Conservation (phyloP, 2,888 invertebrate species). For the Tetramorium bicarinatum region DNA sequence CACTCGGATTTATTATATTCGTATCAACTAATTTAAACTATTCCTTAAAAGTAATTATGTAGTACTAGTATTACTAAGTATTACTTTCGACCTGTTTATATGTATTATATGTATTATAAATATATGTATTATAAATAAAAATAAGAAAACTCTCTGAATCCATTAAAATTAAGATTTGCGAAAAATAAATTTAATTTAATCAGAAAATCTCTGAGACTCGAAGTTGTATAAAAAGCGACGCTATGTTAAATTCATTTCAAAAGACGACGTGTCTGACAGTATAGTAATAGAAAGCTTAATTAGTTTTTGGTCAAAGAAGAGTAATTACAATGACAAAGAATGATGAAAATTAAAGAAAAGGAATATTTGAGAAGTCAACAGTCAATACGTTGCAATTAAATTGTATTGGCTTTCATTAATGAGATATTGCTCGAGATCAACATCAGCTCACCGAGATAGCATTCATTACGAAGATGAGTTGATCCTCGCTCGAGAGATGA, state of each 20-base stretch:
- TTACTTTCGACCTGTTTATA: background rate
- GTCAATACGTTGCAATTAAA: constrained; percentile 58
- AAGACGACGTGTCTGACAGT: background rate
- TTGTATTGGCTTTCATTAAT: constrained; percentile 59
- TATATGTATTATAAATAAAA: background rate
- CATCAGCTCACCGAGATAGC: constrained; percentile 67
- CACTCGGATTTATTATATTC: background rate
- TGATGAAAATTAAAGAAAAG: constrained; percentile 44
- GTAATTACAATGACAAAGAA: constrained; percentile 19
- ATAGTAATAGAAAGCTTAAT: constrained; percentile 13
- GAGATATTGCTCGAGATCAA: constrained; percentile 65
- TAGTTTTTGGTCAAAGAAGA: constrained; percentile 2
- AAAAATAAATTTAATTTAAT: background rate
- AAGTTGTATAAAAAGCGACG: background rate
- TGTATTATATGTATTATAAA: no score
- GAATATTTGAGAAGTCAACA: background rate
- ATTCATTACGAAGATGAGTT: constrained; percentile 73
- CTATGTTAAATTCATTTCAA: background rate
- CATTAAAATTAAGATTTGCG: background rate
- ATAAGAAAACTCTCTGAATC: background rate
- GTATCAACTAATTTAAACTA: background rate
- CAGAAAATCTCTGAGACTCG: background rate
- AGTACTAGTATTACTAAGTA: no score
- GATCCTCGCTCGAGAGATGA: constrained; percentile 59
- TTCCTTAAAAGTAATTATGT: background rate